Conservation (phyloP, 2,888 invertebrate species). For the Dromius quadrimaculatus region DNA sequence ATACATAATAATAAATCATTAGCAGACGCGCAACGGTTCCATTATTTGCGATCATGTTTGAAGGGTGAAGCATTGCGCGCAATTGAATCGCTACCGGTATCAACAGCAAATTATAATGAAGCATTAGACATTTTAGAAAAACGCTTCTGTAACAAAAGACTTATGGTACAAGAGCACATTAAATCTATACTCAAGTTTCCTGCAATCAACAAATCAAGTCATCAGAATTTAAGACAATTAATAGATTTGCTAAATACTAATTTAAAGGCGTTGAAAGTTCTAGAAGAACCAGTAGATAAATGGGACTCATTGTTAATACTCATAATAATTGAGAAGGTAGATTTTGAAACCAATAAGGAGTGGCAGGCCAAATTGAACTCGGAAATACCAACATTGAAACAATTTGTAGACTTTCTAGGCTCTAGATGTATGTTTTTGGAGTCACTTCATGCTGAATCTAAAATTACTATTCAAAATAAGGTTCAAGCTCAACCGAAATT, state of each 20-base stretch:
- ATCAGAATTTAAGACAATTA: neutral
- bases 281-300: neutral
- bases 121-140: neutral
- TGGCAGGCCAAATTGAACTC: slow-evolving; percentile 4
- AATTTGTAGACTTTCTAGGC: neutral
- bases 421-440: neutral
- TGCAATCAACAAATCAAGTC: neutral
- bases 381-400: neutral
- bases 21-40: neutral
- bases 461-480: neutral
- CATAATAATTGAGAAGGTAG: neutral
- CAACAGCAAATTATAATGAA: neutral
- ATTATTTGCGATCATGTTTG: neutral
- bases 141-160: neutral
- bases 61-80: neutral
- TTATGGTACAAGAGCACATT: neutral
- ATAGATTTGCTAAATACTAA: neutral
- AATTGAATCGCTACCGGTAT: neutral
- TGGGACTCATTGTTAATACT: neutral
- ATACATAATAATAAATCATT: neutral
- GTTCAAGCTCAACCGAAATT: neutral
- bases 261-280: neutral
- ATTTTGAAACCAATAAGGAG: neutral
- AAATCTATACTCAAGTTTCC: neutral
- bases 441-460: neutral